Percentiles rank a stretch among this genome's conserved stretches.
phyloP scores from a whole-genome alignment of 1,140 invertebrate species.

The Caerostris darwini region DNA sequence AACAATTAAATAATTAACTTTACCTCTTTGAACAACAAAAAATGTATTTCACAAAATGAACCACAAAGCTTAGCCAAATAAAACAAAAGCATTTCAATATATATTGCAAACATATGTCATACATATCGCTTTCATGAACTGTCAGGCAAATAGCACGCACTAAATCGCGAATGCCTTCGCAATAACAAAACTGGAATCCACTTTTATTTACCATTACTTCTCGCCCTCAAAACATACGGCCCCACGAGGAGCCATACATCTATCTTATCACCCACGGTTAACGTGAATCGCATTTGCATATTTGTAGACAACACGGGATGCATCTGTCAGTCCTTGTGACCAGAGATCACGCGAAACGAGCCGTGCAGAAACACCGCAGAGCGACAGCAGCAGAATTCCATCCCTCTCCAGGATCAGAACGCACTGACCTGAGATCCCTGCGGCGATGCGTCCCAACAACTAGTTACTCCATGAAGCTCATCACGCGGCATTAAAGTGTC shows the following conservation, averaged over 20 bases:
- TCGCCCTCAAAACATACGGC: not conserved
- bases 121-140: too few species aligned
- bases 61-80: not conserved
- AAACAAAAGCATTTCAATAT: too few species aligned
- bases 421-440: slow-evolving; percentile 19
- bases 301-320: slow-evolving; percentile 16
- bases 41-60: not conserved
- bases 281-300: slow-evolving; percentile 4
- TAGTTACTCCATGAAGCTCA: slow-evolving; percentile 34
- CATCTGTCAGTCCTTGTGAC: slow-evolving; percentile 21
- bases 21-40: not conserved
- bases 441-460: slow-evolving; percentile 14
- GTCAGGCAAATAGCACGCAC: too few species aligned
- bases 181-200: not conserved
- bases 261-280: slow-evolving; percentile 6
- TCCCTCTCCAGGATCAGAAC: slow-evolving; percentile 22
- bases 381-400: slow-evolving; percentile 22
- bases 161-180: too few species aligned
- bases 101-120: too few species aligned
- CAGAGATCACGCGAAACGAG: not conserved
- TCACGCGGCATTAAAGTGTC: slow-evolving; percentile 55
- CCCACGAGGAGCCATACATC: not conserved
- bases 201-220: not conserved
- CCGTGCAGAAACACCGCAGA: slow-evolving; percentile 21
- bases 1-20: not conserved